Conservation (phyloP, 2,888 invertebrate genomes). For the Cerceris rybyensis region DNA sequence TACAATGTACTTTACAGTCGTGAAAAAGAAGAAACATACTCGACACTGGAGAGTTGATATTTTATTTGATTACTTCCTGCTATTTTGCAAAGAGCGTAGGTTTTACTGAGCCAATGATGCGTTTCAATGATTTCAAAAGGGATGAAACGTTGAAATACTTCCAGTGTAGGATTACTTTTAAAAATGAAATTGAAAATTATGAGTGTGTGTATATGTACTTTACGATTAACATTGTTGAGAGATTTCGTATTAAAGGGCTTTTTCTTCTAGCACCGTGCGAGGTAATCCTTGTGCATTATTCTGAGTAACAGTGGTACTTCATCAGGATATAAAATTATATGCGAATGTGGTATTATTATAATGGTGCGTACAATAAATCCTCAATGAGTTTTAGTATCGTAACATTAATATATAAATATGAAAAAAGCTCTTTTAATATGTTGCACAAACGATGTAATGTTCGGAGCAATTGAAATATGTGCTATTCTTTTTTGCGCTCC, state of each 20-base stretch:
- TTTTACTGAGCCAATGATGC: neutral
- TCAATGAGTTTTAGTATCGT: no score
- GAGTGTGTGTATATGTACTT: neutral
- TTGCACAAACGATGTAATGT: no score
- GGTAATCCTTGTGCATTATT: neutral
- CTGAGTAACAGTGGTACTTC: no score
- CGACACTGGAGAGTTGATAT: constrained; percentile 57
- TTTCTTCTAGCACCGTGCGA: neutral
- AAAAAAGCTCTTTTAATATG: no score
- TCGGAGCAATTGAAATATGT: no score
- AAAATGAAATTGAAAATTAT: neutral
- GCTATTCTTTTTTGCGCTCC: no score
- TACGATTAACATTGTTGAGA: neutral
- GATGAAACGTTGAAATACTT: neutral
- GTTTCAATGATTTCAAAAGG: neutral
- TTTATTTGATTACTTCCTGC: constrained; percentile 68
- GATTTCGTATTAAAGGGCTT: neutral
- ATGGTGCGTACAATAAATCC: no score
- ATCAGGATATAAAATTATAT: no score
- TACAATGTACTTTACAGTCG: neutral
- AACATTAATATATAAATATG: no score
- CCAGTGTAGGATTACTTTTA: neutral
- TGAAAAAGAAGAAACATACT: neutral
- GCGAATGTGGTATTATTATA: no score
- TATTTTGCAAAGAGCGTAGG: constrained; percentile 51